These are phyloP conservation scores for Tamandua tetradactyla DNA, from an alignment of 2,797 vertebrate genomes.

Conservation along the genomic window DNA sequence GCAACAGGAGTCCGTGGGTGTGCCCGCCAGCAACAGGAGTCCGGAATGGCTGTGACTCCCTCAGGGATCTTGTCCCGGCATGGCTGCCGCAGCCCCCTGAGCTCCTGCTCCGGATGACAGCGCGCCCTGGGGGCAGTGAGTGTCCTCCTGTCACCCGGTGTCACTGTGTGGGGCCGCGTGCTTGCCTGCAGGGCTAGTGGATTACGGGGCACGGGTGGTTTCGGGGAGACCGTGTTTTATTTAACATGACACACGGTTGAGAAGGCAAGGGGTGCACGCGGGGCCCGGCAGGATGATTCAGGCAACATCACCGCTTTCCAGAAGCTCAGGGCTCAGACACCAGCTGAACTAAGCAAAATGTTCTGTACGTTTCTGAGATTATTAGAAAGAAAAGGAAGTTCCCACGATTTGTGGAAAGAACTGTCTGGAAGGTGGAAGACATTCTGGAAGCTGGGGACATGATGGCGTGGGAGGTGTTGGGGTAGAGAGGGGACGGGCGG, in stretches of 20 bases:
- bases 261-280: neutral
- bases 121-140: neutral
- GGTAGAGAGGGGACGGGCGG: no score
- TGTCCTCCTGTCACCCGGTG: neutral
- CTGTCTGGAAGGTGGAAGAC: neutral
- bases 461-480: neutral
- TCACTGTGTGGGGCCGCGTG: neutral
- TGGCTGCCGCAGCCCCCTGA: neutral
- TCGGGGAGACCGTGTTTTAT: neutral
- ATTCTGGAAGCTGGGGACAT: neutral
- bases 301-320: neutral
- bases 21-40: accelerated
- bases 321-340: neutral
- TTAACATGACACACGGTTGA: neutral
- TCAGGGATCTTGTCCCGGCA: neutral
- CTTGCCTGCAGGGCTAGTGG: neutral
- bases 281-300: neutral
- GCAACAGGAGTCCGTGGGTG: accelerated
- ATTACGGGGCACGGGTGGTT: accelerated
- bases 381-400: neutral
- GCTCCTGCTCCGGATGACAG: no score
- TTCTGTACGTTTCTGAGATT: neutral
- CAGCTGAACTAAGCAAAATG: neutral
- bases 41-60: neutral
- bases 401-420: neutral